Evolutionary conservation across 2,113 vertebrate genomes (phyloP).

Genomic region (Motacilla alba): DNA sequence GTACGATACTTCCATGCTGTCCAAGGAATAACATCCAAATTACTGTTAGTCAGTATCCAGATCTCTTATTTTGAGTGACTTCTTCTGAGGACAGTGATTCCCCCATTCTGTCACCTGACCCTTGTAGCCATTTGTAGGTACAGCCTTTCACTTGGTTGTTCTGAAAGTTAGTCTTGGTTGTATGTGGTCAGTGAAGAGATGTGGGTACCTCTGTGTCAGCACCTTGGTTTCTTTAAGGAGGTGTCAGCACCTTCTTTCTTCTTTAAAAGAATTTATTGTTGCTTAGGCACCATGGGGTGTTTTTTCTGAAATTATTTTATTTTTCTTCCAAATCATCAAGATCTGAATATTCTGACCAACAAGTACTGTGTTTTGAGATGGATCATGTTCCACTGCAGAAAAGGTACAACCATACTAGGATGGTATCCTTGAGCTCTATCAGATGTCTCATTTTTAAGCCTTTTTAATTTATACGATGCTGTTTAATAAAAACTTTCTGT

Average conservation of each 20-base stretch:
- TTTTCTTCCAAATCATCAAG: not conserved
- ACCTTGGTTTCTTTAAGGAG: not conserved
- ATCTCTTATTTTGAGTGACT: not conserved
- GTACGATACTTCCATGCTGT: not conserved
- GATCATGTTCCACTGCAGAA: not conserved
- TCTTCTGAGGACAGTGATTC: not conserved
- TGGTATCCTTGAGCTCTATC: not conserved
- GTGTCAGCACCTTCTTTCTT: too few species aligned
- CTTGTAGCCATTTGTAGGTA: not conserved
- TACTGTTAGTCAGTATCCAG: not conserved
- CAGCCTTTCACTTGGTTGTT: not conserved
- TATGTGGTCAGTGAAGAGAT: not conserved
- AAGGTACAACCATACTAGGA: not conserved
- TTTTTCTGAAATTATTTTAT: not conserved
- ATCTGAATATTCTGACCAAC: not conserved
- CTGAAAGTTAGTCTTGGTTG: not conserved
- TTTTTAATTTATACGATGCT: not conserved
- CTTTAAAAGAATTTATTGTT: not conserved
- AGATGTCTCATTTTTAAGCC: not conserved
- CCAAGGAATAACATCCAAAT: not conserved
- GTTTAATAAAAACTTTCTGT: not conserved
- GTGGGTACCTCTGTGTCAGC: not conserved
- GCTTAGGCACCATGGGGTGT: not conserved
- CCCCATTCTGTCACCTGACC: not conserved
- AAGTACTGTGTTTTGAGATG: not conserved